Evolutionary conservation across 2,797 vertebrate genomes (phyloP).

Genomic region (Chiloscyllium punctatum): DNA sequence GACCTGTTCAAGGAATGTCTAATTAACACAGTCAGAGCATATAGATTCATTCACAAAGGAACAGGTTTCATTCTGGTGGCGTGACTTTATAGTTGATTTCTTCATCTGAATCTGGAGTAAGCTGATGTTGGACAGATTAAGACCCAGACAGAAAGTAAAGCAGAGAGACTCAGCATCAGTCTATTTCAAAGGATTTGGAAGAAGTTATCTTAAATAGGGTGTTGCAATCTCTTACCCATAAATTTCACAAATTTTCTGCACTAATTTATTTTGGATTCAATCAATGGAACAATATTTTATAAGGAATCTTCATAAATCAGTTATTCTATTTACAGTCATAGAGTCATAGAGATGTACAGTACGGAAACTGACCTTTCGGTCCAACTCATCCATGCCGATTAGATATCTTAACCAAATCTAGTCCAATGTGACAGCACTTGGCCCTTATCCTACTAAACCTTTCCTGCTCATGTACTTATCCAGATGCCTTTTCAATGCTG

Average conservation of each 20-base stretch:
- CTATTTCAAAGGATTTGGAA: not conserved
- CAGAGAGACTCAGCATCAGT: not conserved
- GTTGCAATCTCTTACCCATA: not conserved
- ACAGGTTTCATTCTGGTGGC: not conserved
- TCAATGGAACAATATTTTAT: slow-evolving; percentile 6
- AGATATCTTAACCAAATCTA: too few species aligned
- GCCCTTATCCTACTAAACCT: too few species aligned
- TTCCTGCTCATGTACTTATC: too few species aligned
- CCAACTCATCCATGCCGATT: too few species aligned
- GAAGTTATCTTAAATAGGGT: not conserved
- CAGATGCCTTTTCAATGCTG: too few species aligned
- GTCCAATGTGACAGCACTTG: too few species aligned
- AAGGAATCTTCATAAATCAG: not conserved
- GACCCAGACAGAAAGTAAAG: not conserved
- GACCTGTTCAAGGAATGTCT: not conserved
- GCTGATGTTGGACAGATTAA: not conserved
- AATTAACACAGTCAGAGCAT: not conserved
- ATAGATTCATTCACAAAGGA: not conserved
- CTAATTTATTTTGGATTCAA: not conserved
- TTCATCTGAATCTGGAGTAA: not conserved
- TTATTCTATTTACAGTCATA: too few species aligned
- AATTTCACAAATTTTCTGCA: not conserved
- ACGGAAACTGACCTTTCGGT: too few species aligned
- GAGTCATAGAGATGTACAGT: too few species aligned
- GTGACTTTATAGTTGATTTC: not conserved